phyloP scores from a whole-genome alignment of 2,797 vertebrate genomes.

The Muraenolepis orangiensis region DNA sequence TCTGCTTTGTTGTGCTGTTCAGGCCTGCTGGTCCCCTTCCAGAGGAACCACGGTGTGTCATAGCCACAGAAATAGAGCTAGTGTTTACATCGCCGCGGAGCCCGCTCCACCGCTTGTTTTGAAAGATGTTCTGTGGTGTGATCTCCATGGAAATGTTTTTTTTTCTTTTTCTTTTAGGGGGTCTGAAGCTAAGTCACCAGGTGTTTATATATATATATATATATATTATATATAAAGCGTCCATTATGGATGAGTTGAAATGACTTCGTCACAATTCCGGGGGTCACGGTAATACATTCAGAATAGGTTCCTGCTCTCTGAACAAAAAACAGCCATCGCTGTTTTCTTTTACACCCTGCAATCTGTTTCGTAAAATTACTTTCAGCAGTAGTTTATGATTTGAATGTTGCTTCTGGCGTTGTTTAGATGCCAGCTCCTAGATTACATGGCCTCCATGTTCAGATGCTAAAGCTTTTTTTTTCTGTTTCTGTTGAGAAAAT shows the following conservation, averaged over 20 bases:
- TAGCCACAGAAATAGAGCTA: constrained; percentile 71
- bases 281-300: neutral
- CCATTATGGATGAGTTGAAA: constrained; percentile 29
- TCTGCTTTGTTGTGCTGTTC: constrained; percentile 69
- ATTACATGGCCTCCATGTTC: neutral
- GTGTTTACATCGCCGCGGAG: constrained; percentile 74
- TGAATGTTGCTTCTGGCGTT: neutral
- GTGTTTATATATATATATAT: constrained; percentile 40
- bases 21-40: constrained; percentile 70
- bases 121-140: constrained; percentile 71
- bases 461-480: constrained; percentile 7
- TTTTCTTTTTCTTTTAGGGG: constrained; percentile 51
- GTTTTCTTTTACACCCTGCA: neutral
- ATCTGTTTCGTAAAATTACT: neutral
- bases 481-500: constrained; percentile 5
- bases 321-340: neutral
- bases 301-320: neutral
- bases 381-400: neutral
- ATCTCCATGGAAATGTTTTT: constrained; percentile 62
- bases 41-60: constrained; percentile 75
- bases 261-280: constrained; percentile 1
- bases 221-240: constrained; percentile 38
- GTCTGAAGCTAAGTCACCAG: constrained; percentile 61
- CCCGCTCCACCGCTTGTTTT: constrained; percentile 67
- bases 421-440: neutral